phyloP scores from a whole-genome alignment of 2,888 invertebrate genomes.

The Geophilus truncorum region DNA sequence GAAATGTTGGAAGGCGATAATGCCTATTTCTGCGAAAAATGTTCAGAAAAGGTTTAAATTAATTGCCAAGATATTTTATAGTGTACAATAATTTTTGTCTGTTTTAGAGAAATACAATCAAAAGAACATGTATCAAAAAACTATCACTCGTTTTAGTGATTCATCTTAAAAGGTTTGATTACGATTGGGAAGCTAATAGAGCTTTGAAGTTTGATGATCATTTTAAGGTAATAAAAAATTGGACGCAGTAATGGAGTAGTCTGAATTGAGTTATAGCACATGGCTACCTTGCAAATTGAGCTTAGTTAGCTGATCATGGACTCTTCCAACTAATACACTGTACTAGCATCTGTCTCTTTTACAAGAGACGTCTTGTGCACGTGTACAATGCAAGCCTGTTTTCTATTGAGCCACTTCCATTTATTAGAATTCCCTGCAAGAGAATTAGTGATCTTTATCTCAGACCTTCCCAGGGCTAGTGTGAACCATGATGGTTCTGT shows the following conservation, averaged over 20 bases:
- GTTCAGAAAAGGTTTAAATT: slow-evolving; percentile 50
- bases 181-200: slow-evolving; percentile 54
- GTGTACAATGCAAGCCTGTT: slow-evolving; percentile 28
- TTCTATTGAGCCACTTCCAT: slow-evolving; percentile 37
- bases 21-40: slow-evolving; percentile 55
- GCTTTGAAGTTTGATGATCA: slow-evolving; percentile 55
- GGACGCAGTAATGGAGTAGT: slow-evolving; percentile 38
- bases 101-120: slow-evolving; percentile 52
- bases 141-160: slow-evolving; percentile 53
- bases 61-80: neutral
- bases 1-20: slow-evolving; percentile 56
- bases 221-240: slow-evolving; percentile 46
- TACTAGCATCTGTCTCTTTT: slow-evolving; percentile 29
- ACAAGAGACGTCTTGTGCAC: slow-evolving; percentile 37
- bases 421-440: slow-evolving; percentile 37
- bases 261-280: slow-evolving; percentile 38
- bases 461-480: slow-evolving; percentile 39
- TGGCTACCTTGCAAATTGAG: slow-evolving; percentile 38
- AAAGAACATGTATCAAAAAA: slow-evolving; percentile 52
- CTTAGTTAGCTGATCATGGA: slow-evolving; percentile 36
- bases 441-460: slow-evolving; percentile 36
- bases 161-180: slow-evolving; percentile 55
- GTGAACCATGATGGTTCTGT: slow-evolving; percentile 34
- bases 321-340: slow-evolving; percentile 36
- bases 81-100: neutral